Conservation (phyloP, 2,797 vertebrate species). For the Gallinago solitaria region DNA sequence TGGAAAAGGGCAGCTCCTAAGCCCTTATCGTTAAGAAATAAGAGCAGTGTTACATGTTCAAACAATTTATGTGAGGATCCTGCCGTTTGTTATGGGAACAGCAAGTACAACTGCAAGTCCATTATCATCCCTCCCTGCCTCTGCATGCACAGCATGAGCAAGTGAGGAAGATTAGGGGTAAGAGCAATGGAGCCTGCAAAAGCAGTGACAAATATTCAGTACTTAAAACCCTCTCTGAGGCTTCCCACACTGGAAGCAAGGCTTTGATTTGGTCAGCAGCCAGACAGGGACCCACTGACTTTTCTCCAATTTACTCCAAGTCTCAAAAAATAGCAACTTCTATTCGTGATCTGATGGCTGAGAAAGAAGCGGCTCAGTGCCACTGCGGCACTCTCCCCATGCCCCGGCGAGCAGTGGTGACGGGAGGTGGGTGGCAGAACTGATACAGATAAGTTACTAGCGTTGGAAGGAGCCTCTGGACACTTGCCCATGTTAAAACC, state of each 20-base stretch:
- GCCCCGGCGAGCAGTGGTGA: background rate
- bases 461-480: background rate
- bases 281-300: background rate
- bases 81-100: constrained; percentile 50
- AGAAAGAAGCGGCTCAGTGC: background rate
- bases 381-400: accelerated
- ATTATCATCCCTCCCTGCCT: constrained; percentile 36
- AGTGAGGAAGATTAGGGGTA: constrained; percentile 28
- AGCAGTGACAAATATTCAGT: constrained; percentile 28
- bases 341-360: background rate
- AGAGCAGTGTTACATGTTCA: constrained; percentile 20
- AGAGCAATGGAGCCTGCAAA: constrained; percentile 7
- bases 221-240: background rate
- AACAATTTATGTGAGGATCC: constrained; percentile 45
- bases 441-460: background rate
- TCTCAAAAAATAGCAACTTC: background rate
- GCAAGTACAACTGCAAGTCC: constrained; percentile 43
- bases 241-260: background rate
- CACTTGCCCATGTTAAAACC: background rate
- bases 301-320: background rate
- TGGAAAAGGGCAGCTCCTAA: constrained; percentile 27
- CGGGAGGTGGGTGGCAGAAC: background rate
- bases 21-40: constrained; percentile 55
- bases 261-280: background rate
- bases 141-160: background rate